Base-by-base conservation (phyloP, 1,140 invertebrate genomes). In the Andricus grossulariae region DNA sequence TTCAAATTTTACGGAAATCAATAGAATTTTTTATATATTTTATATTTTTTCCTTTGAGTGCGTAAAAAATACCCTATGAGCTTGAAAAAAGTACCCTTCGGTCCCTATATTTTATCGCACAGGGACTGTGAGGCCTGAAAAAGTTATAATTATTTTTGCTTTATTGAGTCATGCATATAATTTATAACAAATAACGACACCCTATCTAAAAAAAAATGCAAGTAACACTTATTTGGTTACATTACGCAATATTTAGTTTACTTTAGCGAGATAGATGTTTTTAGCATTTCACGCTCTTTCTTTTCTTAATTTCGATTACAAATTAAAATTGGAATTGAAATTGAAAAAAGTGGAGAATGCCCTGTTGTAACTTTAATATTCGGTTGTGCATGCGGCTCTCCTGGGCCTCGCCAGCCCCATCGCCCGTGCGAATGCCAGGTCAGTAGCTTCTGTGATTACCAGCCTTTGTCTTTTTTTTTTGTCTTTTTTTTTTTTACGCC, bases 321-420 rank as follows among this genome's bases (percentile, higher is more conserved):
- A 45, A 11, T 45, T 45, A 8, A 45, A 45, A 8, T 11, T 50
- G 19, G 6, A 50, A 72, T 72, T 72, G 50, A 50, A 51, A 55
- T n/a, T 19, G 52, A 72, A 72, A 72, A 16, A 72, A 77, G 74
- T 73, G 54, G 76, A 82, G 79, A 82, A 86, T 88, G 80, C 80
- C 52, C 76, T 84, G 73, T 86, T 76, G 80, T 88, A 83, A 86
- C 78, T 87, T 86, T 83, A 86, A 87, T 83, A 86, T 92, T 92
- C 92, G 93, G 90, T 91, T 93, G 90, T 93, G 92, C 93, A 93
- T 93, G 93, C 91, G 91, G 92, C 92, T 93, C 91, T 88, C 90
- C 90, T 88, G 92, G 92, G 89, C 89, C 91, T 90, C 87, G 87
- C 88, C 90, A 92, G 89, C 90, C 90, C 91, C 89, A 89, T 87